These are phyloP conservation scores for Enteromius thamalakanensis DNA, from an alignment of 2,797 vertebrate genomes.

Conservation along the genomic window DNA sequence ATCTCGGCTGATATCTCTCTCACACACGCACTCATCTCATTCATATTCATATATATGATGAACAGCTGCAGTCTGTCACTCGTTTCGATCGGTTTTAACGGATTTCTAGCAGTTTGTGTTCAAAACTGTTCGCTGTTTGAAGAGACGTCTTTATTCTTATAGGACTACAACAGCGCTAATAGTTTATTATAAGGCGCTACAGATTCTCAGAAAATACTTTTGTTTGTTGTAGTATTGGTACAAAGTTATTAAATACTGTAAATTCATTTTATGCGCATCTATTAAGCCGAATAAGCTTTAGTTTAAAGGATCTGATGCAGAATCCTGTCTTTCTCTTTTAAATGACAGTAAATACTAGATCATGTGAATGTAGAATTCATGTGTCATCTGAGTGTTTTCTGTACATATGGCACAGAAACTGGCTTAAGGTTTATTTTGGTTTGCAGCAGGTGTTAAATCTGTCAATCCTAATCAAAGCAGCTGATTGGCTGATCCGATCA, in stretches of 20 bases:
- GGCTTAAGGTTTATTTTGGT: conserved; percentile 63
- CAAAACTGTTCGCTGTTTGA: not conserved
- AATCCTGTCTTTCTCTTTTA: not conserved
- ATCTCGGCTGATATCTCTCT: not conserved
- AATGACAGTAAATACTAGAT: not conserved
- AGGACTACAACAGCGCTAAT: not conserved
- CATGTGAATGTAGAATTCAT: not conserved
- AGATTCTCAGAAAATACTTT: not conserved
- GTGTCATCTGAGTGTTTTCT: not conserved
- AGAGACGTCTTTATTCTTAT: not conserved
- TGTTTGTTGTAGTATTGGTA: not conserved
- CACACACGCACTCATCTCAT: not conserved
- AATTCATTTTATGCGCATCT: not conserved
- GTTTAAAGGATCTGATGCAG: not conserved
- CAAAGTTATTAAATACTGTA: not conserved
- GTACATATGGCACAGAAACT: conserved; percentile 61
- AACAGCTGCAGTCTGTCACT: not conserved
- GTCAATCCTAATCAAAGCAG: conserved; percentile 53
- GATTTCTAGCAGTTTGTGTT: not conserved
- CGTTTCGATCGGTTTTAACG: not conserved
- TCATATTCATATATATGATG: not conserved
- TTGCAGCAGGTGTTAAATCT: conserved; percentile 23
- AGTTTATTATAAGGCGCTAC: not conserved
- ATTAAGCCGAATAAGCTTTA: not conserved
- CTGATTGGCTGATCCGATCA: conserved; percentile 30